Evolutionary conservation across 2,113 vertebrate genomes (phyloP).

Genomic region (Azemiops feae): DNA sequence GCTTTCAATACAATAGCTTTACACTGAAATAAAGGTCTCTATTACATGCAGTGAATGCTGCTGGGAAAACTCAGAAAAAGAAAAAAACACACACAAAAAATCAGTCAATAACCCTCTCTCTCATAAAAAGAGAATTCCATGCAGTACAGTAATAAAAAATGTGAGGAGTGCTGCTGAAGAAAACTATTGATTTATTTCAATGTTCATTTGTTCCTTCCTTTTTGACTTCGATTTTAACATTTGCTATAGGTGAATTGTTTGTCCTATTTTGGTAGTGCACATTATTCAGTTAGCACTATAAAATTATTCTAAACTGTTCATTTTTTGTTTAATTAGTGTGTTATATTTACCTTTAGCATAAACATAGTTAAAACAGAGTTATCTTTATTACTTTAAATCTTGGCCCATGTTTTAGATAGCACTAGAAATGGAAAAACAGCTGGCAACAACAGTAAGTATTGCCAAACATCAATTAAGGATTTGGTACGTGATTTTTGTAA

Average conservation of each 20-base stretch:
- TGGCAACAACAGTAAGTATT: background rate
- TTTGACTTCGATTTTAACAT: background rate
- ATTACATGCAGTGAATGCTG: background rate
- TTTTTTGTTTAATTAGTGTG: background rate
- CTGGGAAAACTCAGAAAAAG: background rate
- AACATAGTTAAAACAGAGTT: background rate
- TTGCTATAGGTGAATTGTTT: background rate
- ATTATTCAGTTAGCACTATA: background rate
- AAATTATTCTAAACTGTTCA: background rate
- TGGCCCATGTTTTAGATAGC: background rate
- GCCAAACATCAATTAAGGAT: background rate
- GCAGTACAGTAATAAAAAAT: background rate
- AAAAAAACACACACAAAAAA: no score
- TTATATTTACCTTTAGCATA: background rate
- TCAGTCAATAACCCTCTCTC: background rate
- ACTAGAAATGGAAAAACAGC: background rate
- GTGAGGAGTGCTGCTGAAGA: background rate
- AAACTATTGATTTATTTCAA: background rate
- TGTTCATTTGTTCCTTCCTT: background rate
- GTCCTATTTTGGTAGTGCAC: background rate
- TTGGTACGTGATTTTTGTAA: background rate
- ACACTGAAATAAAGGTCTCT: background rate
- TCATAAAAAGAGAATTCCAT: background rate
- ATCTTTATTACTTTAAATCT: background rate
- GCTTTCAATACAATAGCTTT: background rate